Evolutionary conservation across 2,797 vertebrate species (phyloP).

Genomic region (Acropternis orthonyx): DNA sequence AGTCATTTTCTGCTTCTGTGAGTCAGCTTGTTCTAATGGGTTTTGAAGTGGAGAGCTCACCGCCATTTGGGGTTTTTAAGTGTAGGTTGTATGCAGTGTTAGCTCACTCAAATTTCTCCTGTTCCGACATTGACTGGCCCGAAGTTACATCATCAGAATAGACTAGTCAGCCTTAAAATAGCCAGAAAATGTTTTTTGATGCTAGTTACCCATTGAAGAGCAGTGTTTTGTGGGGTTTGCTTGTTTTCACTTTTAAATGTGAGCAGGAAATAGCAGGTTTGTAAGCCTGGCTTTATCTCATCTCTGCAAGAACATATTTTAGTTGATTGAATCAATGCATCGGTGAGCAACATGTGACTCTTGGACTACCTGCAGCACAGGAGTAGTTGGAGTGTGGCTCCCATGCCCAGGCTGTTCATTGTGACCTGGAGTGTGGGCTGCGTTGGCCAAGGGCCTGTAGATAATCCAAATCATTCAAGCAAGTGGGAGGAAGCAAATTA

Average conservation of each 20-base stretch:
- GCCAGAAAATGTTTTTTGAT: not conserved
- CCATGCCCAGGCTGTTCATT: not conserved
- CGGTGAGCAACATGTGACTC: not conserved
- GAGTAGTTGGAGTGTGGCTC: not conserved
- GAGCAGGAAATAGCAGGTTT: not conserved
- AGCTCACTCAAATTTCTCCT: slow-evolving; percentile 21
- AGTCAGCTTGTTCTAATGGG: slow-evolving; percentile 60
- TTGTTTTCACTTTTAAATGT: slow-evolving; percentile 1
- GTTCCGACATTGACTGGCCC: slow-evolving; percentile 12
- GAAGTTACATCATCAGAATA: slow-evolving; percentile 10
- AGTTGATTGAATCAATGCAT: not conserved
- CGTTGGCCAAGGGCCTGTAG: not conserved
- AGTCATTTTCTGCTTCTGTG: slow-evolving; percentile 40
- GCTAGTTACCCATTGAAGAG: not conserved
- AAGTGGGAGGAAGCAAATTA: slow-evolving; percentile 14
- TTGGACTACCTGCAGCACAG: not conserved
- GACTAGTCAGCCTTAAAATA: slow-evolving; percentile 5
- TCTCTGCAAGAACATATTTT: not conserved
- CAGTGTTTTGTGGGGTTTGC: not conserved
- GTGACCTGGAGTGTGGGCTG: not conserved
- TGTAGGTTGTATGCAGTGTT: slow-evolving; percentile 38
- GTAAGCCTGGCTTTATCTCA: not conserved
- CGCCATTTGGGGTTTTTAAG: slow-evolving; percentile 54
- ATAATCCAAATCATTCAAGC: not conserved
- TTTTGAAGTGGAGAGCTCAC: slow-evolving; percentile 55